Conservation (phyloP, 2,797 vertebrate species). For the Parauchenoglanis ngamensis region DNA sequence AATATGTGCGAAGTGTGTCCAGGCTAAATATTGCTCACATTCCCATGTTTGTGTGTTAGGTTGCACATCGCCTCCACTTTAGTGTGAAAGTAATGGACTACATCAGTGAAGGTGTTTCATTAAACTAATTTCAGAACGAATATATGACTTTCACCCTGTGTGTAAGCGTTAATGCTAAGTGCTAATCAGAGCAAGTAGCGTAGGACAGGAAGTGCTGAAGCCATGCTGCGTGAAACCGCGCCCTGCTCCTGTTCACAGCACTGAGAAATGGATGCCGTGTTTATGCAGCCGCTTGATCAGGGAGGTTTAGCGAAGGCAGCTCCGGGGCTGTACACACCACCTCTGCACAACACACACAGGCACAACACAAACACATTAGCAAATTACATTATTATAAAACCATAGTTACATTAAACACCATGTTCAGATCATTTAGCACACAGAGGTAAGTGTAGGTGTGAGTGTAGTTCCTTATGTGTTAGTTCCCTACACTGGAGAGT, state of each 20-base stretch:
- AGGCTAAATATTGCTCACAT: slow-evolving; percentile 2
- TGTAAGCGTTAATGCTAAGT: not conserved
- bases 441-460: not conserved
- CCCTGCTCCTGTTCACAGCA: slow-evolving; percentile 71
- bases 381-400: not conserved
- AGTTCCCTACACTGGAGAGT: too few species aligned
- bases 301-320: slow-evolving; percentile 88
- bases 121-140: not conserved
- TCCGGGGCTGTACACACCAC: slow-evolving; percentile 92
- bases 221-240: not conserved
- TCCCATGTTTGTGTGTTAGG: not conserved
- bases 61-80: not conserved
- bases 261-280: slow-evolving; percentile 87
- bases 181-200: not conserved
- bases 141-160: not conserved
- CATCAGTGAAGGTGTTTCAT: not conserved
- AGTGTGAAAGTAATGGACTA: not conserved
- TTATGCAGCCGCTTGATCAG: slow-evolving; percentile 89
- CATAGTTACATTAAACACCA: not conserved
- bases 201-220: not conserved
- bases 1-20: not conserved
- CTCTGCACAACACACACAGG: slow-evolving; percentile 70
- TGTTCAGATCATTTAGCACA: not conserved
- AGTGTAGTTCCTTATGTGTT: too few species aligned
- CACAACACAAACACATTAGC: not conserved